Conservation (phyloP, 2,797 vertebrate species). For the Pseudochirops corinnae region DNA sequence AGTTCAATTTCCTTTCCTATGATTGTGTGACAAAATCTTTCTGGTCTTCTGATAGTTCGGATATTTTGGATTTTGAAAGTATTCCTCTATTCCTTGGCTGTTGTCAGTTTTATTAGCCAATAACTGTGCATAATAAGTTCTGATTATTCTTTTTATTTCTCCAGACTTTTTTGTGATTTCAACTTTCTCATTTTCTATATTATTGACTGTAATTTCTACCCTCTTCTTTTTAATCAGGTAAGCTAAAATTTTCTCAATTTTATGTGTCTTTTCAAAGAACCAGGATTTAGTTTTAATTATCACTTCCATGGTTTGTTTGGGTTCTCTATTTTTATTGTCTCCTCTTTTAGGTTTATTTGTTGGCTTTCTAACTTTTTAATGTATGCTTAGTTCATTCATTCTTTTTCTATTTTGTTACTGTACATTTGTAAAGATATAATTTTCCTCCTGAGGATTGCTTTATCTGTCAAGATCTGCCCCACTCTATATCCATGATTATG, state of each 20-base stretch:
- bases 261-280: background rate
- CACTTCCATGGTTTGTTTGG: background rate
- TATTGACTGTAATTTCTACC: too few species aligned
- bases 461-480: background rate
- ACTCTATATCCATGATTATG: background rate
- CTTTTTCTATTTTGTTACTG: background rate
- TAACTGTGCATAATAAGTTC: too few species aligned
- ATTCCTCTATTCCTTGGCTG: too few species aligned
- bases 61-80: too few species aligned
- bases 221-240: too few species aligned
- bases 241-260: background rate
- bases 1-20: too few species aligned
- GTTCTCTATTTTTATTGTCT: background rate
- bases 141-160: too few species aligned
- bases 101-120: too few species aligned
- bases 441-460: background rate
- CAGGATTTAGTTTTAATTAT: background rate
- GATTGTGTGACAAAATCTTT: too few species aligned
- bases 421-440: background rate
- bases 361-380: background rate
- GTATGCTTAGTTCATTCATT: background rate
- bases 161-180: too few species aligned
- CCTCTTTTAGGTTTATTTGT: background rate
- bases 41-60: too few species aligned
- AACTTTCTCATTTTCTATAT: too few species aligned